Percentiles rank a stretch among this genome's conserved stretches.
These are phyloP conservation scores for Lamprologus ornatipinnis DNA, from an alignment of 2,113 vertebrate species.

Conservation along the genomic window DNA sequence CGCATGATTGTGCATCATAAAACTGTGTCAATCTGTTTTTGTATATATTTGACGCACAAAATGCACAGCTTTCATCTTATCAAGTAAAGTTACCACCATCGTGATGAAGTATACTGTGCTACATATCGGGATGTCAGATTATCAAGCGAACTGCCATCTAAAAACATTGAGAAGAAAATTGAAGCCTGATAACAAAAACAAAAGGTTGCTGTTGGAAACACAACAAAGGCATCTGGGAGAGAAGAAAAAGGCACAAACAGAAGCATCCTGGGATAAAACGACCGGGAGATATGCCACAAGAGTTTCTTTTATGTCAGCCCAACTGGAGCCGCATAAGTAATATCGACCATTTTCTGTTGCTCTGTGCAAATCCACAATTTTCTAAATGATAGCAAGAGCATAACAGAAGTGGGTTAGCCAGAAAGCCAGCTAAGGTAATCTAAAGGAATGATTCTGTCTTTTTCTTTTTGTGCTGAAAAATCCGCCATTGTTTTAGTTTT, in stretches of 20 bases:
- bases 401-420: slow-evolving; percentile 24
- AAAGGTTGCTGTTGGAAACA: neutral
- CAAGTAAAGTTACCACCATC: neutral
- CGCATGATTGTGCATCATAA: rapidly evolving
- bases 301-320: slow-evolving; percentile 43
- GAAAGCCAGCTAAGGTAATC: neutral
- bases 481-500: neutral
- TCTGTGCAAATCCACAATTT: slow-evolving; percentile 8
- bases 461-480: neutral
- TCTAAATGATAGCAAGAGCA: neutral
- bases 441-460: neutral
- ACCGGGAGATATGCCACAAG: slow-evolving; percentile 7
- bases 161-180: neutral
- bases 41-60: neutral
- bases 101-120: rapidly evolving
- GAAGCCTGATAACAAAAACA: neutral
- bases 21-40: neutral
- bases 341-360: slow-evolving; percentile 11
- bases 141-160: neutral
- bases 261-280: slow-evolving; percentile 16
- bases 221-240: neutral
- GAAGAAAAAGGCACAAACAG: neutral
- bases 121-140: neutral
- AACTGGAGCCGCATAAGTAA: slow-evolving; percentile 40
- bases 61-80: neutral